Evolutionary conservation across 2,888 invertebrate species (phyloP).

Genomic region (Folsomia candida): DNA sequence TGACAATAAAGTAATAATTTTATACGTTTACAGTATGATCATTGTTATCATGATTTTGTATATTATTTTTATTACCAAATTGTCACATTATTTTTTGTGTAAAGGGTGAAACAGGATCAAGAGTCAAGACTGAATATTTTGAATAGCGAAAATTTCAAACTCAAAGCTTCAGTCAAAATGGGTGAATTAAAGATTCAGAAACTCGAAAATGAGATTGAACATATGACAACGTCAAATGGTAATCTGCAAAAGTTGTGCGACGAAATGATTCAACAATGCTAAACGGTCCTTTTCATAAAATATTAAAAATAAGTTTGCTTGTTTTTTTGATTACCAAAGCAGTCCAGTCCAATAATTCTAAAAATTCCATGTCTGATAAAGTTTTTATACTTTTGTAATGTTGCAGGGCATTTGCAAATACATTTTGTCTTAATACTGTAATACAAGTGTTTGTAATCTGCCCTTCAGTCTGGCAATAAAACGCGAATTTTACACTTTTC

Average conservation of each 20-base stretch:
- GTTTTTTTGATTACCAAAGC: too few species aligned
- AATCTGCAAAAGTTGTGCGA: slow-evolving; percentile 10
- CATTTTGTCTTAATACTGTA: too few species aligned
- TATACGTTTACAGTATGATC: background rate
- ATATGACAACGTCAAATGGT: background rate
- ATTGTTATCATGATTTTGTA: background rate
- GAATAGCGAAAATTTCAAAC: slow-evolving; percentile 6
- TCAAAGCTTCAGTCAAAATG: slow-evolving; percentile 11
- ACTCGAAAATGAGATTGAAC: slow-evolving; percentile 6
- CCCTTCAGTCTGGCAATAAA: too few species aligned
- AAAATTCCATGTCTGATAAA: too few species aligned
- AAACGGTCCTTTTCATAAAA: too few species aligned
- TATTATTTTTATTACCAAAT: background rate
- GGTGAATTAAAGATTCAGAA: slow-evolving; percentile 5
- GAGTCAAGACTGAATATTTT: background rate
- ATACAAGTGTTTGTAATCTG: too few species aligned
- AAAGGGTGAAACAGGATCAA: background rate
- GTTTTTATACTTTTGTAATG: too few species aligned
- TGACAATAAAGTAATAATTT: slow-evolving; percentile 3
- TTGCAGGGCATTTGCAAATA: too few species aligned
- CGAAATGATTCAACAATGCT: slow-evolving; percentile 9
- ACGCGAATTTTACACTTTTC: too few species aligned
- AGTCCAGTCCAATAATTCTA: too few species aligned
- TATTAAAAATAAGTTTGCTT: too few species aligned
- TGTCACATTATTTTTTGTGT: background rate